phyloP scores from a whole-genome alignment of 2,888 invertebrate species.

The Lithophane semibrunnea region DNA sequence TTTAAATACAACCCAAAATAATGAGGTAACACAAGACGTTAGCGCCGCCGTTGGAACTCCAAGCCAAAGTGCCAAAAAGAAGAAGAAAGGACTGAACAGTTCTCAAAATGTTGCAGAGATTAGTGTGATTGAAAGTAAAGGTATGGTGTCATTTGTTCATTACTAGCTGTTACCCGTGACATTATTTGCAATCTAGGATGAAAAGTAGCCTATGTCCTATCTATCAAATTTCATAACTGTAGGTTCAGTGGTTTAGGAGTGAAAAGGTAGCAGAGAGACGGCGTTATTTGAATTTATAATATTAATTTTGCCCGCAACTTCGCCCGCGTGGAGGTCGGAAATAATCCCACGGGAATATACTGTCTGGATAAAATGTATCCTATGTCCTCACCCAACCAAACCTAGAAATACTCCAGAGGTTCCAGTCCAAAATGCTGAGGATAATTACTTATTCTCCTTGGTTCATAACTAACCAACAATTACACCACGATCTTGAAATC shows the following conservation, averaged over 20 bases:
- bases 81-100: slow-evolving; percentile 54
- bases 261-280: not conserved
- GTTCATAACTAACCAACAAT: no score
- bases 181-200: not conserved
- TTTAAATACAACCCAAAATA: slow-evolving; percentile 33
- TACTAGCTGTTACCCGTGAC: not conserved
- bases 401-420: no score
- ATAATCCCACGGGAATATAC: no score
- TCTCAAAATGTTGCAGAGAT: slow-evolving; percentile 42
- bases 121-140: slow-evolving; percentile 30
- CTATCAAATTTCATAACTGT: not conserved
- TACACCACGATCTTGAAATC: no score
- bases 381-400: no score
- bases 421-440: no score
- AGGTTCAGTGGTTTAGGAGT: not conserved
- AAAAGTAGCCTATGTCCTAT: no score
- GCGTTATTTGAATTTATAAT: not conserved
- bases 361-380: no score
- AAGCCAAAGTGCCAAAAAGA: slow-evolving; percentile 56
- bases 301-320: no score
- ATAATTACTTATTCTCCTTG: no score
- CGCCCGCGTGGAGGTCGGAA: no score
- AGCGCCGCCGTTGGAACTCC: slow-evolving; percentile 16
- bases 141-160: slow-evolving; percentile 25
- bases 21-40: not conserved